Evolutionary conservation across 2,888 invertebrate genomes (phyloP).

Genomic region (Acleris holmiana): DNA sequence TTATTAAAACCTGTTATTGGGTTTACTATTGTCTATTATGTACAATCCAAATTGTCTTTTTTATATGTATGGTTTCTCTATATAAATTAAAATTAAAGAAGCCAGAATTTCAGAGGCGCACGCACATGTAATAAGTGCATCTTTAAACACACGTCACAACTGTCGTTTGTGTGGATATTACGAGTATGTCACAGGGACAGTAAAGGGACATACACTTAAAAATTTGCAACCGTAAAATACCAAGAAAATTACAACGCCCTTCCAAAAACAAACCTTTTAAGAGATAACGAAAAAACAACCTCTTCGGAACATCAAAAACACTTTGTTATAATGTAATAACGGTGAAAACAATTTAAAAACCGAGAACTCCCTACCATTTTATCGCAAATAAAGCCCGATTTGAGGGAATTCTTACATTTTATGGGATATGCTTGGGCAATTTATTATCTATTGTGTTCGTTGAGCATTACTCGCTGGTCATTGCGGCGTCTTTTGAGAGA

Average conservation of each 20-base stretch:
- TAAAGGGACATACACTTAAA: no score
- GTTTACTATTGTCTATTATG: no score
- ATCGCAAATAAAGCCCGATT: constrained; percentile 30
- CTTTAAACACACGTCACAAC: no score
- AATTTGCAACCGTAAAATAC: background rate
- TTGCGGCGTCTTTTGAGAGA: constrained; percentile 63
- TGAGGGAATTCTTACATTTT: constrained; percentile 32
- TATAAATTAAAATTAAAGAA: no score
- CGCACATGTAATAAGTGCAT: no score
- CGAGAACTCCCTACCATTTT: constrained; percentile 21
- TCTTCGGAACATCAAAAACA: constrained; percentile 7
- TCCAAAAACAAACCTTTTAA: constrained; percentile 8
- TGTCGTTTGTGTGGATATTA: no score
- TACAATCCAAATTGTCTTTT: no score
- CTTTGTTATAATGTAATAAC: constrained; percentile 35
- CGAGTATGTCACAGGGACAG: no score
- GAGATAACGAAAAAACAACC: constrained; percentile 17
- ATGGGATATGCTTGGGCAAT: constrained; percentile 46
- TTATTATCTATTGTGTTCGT: constrained; percentile 62
- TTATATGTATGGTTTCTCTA: no score
- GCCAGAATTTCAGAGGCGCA: no score
- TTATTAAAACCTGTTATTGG: no score
- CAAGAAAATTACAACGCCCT: background rate
- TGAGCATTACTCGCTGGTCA: constrained; percentile 50
- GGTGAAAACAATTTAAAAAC: constrained; percentile 18